These are phyloP conservation scores for Sphaerodactylus townsendi DNA, from an alignment of 2,113 vertebrate species.

Conservation along the genomic window DNA sequence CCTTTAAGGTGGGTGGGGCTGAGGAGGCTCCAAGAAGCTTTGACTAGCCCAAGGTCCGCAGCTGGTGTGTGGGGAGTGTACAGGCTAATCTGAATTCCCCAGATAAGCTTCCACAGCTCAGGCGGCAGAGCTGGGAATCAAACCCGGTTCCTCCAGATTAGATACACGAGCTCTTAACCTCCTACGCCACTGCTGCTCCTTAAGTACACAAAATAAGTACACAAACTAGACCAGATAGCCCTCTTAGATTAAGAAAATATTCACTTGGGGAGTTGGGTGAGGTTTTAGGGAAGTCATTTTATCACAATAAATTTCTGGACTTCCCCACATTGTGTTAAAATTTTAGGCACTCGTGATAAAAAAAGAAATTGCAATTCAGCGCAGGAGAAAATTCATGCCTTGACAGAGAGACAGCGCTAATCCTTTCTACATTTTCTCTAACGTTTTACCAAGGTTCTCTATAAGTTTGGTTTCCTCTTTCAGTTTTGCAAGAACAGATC, in stretches of 20 bases:
- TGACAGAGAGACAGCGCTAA: conserved; percentile 32
- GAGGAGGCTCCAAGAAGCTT: too few relatives aligned
- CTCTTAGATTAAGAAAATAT: fast-evolving
- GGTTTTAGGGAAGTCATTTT: neutral
- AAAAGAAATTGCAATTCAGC: neutral
- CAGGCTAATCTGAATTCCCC: too few relatives aligned
- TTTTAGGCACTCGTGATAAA: neutral
- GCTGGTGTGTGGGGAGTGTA: too few relatives aligned
- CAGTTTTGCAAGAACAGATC: conserved; percentile 49
- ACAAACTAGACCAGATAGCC: too few relatives aligned
- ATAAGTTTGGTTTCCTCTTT: neutral
- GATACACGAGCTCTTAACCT: too few relatives aligned
- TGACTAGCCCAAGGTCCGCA: too few relatives aligned
- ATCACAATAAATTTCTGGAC: neutral
- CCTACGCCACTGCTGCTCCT: too few relatives aligned
- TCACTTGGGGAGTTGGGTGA: neutral
- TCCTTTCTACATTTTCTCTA: conserved; percentile 37
- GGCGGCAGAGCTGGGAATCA: too few relatives aligned
- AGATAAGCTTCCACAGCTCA: too few relatives aligned
- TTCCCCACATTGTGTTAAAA: neutral
- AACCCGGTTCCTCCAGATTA: too few relatives aligned
- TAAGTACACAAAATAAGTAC: too few relatives aligned
- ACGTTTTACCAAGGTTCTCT: neutral
- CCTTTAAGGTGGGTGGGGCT: too few relatives aligned
- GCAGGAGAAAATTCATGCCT: neutral